phyloP scores from a whole-genome alignment of 2,113 vertebrate genomes.

The Scophthalmus maximus region DNA sequence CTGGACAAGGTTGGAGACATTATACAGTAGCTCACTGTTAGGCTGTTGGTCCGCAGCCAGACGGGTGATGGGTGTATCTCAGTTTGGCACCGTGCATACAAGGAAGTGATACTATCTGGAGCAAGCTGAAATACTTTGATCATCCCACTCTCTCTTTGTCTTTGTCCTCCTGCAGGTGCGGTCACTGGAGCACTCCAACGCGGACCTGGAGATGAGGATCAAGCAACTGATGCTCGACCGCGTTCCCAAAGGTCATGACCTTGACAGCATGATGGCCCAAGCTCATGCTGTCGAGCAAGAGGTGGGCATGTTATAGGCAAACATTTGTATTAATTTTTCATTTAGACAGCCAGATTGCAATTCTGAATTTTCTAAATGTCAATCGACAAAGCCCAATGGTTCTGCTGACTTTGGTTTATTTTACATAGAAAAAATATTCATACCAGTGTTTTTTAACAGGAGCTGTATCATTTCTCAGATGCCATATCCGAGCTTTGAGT shows the following conservation, averaged over 20 bases:
- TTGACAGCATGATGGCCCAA: conserved; percentile 83
- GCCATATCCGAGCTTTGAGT: conserved; percentile 7
- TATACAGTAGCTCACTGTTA: conserved; percentile 7
- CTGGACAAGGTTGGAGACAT: conserved; percentile 79
- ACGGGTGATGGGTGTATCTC: not conserved
- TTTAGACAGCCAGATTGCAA: not conserved
- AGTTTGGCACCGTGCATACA: too few relatives aligned
- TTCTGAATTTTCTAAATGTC: not conserved
- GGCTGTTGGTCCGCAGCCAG: conserved; percentile 23
- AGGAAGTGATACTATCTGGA: conserved; percentile 15
- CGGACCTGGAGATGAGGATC: conserved; percentile 85
- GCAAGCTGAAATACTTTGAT: conserved; percentile 30
- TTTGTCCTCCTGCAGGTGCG: conserved; percentile 69
- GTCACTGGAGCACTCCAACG: conserved; percentile 84
- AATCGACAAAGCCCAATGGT: conserved; percentile 4
- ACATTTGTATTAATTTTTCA: too few relatives aligned
- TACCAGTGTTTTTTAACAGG: conserved; percentile 2
- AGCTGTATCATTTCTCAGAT: not conserved
- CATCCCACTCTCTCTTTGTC: not conserved
- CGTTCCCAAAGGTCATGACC: conserved; percentile 84
- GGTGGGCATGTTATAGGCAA: conserved; percentile 55
- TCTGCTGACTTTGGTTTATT: conserved; percentile 12
- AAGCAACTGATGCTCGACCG: conserved; percentile 85
- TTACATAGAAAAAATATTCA: conserved; percentile 52
- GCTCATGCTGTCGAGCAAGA: conserved; percentile 84